These are phyloP conservation scores for Oenanthe oenanthe DNA, from an alignment of 2,113 vertebrate genomes.

Conservation along the genomic window DNA sequence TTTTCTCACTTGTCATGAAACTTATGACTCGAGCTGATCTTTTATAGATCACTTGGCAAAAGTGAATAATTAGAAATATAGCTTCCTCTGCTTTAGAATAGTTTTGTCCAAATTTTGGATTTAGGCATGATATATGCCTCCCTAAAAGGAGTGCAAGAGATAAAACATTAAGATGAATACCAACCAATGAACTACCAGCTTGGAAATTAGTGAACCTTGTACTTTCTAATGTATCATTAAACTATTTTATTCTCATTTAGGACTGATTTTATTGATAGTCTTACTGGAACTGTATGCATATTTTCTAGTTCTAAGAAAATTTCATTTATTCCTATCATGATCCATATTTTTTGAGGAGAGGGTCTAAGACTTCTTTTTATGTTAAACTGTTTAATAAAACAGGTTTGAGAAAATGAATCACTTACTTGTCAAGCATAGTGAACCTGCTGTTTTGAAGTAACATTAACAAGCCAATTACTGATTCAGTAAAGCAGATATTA, in stretches of 20 bases:
- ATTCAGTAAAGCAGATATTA: background rate
- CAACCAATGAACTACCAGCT: background rate
- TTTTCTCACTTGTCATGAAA: conserved; percentile 64
- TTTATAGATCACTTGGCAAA: conserved; percentile 39
- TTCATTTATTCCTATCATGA: background rate
- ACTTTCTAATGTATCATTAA: background rate
- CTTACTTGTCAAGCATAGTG: background rate
- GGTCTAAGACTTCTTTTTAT: background rate
- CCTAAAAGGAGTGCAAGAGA: background rate
- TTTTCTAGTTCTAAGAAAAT: background rate
- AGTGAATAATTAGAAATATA: conserved; percentile 40
- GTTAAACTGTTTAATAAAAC: background rate
- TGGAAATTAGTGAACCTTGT: background rate
- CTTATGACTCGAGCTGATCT: conserved; percentile 44
- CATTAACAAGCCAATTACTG: background rate
- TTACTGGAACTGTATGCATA: background rate
- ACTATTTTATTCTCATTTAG: background rate
- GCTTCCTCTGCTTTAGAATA: background rate
- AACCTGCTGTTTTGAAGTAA: background rate
- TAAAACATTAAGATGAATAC: background rate
- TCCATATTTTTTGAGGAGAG: background rate
- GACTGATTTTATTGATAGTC: background rate
- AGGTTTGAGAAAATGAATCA: background rate
- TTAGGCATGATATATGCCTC: background rate
- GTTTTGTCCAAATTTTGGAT: background rate